Percentiles rank a stretch among this genome's conserved stretches.
phyloP scores from a whole-genome alignment of 2,113 vertebrate genomes.

The Pseudolaguvia tuberculata region DNA sequence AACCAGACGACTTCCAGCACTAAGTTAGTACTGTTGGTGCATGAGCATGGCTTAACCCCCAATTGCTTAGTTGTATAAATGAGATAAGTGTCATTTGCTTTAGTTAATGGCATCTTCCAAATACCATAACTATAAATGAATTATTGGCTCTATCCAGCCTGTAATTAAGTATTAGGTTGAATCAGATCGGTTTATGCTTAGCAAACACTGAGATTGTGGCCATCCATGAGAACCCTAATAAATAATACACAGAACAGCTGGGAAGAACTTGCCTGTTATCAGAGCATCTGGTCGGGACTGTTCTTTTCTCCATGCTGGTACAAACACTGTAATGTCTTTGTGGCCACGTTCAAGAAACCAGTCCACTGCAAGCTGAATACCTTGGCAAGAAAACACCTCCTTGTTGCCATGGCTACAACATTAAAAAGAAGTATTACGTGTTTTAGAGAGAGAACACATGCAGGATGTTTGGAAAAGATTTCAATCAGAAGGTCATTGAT shows the following conservation, averaged over 20 bases:
- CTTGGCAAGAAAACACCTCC: slow-evolving; percentile 96
- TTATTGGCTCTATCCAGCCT: neutral
- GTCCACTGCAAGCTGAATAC: slow-evolving; percentile 92
- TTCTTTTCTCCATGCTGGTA: slow-evolving; percentile 97
- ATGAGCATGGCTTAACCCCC: too few relatives aligned
- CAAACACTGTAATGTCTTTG: slow-evolving; percentile 92
- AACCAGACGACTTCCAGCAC: too few relatives aligned
- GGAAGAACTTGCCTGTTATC: slow-evolving; percentile 77
- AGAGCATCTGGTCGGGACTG: slow-evolving; percentile 93
- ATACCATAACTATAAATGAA: neutral
- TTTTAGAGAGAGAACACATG: neutral
- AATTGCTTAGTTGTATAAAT: too few relatives aligned
- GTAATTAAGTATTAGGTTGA: neutral
- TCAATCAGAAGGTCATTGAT: too few relatives aligned
- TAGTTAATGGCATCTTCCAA: too few relatives aligned
- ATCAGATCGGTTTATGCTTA: neutral
- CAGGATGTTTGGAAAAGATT: neutral
- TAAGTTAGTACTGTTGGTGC: too few relatives aligned
- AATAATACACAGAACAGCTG: neutral
- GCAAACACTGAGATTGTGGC: neutral
- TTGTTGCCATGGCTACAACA: slow-evolving; percentile 92
- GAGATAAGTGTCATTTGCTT: too few relatives aligned
- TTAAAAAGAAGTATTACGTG: neutral
- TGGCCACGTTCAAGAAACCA: slow-evolving; percentile 97
- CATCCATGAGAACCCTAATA: too few relatives aligned